Evolutionary conservation across 2,797 vertebrate genomes (phyloP).

Genomic region (Mycteria americana): DNA sequence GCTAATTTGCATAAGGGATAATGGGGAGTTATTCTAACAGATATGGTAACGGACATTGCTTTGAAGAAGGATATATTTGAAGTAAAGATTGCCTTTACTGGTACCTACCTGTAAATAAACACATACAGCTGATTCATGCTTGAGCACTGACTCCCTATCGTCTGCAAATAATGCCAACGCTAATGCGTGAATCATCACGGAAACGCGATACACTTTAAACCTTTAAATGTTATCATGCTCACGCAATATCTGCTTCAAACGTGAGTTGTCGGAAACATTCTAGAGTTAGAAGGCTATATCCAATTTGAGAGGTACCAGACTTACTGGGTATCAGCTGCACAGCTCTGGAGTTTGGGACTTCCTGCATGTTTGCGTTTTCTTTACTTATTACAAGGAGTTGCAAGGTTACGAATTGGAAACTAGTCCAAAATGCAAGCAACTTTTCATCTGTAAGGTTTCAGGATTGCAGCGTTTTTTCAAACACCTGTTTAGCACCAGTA

Average conservation of each 20-base stretch:
- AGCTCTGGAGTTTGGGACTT: neutral
- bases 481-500: neutral
- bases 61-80: neutral
- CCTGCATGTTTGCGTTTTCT: neutral
- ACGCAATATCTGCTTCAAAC: neutral
- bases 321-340: neutral
- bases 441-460: neutral
- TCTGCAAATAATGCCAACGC: neutral
- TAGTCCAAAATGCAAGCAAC: neutral
- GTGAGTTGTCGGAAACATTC: neutral
- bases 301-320: neutral
- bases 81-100: neutral
- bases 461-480: neutral
- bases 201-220: neutral
- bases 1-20: neutral
- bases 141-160: neutral
- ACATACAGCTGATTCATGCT: accelerated
- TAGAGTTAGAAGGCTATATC: neutral
- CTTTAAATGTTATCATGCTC: neutral
- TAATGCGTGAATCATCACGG: neutral
- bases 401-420: neutral
- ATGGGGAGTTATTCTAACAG: neutral
- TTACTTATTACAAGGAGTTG: neutral
- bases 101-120: neutral
- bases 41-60: neutral